These are phyloP conservation scores for Cyprinella venusta DNA, from an alignment of 2,797 vertebrate genomes.

Conservation along the genomic window DNA sequence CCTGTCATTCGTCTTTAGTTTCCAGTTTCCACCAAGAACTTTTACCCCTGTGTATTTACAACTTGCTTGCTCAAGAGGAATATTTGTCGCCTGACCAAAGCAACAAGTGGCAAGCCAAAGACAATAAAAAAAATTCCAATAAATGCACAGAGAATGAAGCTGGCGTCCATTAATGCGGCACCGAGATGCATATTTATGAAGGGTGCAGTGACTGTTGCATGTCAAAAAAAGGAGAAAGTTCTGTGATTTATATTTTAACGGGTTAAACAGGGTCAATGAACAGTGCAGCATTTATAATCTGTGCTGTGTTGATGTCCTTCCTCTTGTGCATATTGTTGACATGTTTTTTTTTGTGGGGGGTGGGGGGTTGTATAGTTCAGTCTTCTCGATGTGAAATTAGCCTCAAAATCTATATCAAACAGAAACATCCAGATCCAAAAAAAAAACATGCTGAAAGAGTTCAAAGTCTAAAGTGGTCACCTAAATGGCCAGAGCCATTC, in stretches of 20 bases:
- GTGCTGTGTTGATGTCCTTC: background rate
- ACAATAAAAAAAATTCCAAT: background rate
- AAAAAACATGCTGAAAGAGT: background rate
- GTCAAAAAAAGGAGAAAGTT: no score
- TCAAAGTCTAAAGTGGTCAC: conserved; percentile 27
- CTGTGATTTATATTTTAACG: background rate
- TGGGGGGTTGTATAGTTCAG: no score
- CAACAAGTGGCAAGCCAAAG: conserved; percentile 4
- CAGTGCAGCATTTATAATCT: background rate
- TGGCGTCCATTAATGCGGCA: background rate
- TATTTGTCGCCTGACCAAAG: conserved; percentile 17
- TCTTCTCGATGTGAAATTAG: background rate
- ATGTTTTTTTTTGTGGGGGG: no score
- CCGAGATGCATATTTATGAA: background rate
- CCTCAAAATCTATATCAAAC: background rate
- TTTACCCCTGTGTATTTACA: conserved; percentile 13
- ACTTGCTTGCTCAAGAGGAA: conserved; percentile 27
- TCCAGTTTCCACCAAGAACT: conserved; percentile 26
- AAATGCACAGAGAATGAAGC: background rate
- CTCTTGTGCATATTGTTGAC: background rate
- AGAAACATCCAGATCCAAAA: background rate
- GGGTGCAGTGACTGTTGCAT: background rate
- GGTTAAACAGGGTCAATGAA: background rate
- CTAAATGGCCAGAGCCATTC: background rate
- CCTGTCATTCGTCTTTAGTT: conserved; percentile 4